These are phyloP conservation scores for Protonemura montana DNA, from an alignment of 2,888 invertebrate species.

Conservation along the genomic window DNA sequence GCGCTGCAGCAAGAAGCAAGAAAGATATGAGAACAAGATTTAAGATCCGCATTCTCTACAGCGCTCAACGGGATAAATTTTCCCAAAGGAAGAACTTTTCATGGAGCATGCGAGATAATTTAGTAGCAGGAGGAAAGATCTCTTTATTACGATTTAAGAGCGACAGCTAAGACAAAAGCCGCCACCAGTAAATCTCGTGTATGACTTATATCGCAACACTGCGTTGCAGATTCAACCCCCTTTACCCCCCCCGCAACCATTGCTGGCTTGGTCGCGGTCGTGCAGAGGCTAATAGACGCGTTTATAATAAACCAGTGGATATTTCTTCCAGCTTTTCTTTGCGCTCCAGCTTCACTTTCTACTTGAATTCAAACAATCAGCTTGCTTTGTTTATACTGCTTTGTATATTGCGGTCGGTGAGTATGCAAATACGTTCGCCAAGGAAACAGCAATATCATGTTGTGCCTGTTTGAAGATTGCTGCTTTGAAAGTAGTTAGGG, in stretches of 20 bases:
- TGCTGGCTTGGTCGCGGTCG: constrained; percentile 23
- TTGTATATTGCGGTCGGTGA: constrained; percentile 18
- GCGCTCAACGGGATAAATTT: constrained; percentile 50
- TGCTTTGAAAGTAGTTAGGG: too few species aligned
- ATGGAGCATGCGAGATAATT: constrained; percentile 37
- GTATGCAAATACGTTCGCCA: constrained; percentile 1
- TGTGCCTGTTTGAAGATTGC: too few species aligned
- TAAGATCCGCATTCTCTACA: neutral
- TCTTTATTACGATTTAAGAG: constrained; percentile 50
- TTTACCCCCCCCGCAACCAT: constrained; percentile 36
- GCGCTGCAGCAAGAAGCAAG: neutral
- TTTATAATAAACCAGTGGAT: constrained; percentile 33
- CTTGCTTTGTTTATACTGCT: constrained; percentile 22
- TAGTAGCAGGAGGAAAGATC: constrained; percentile 35
- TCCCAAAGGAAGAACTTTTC: constrained; percentile 45
- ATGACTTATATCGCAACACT: constrained; percentile 46
- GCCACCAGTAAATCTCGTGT: constrained; percentile 49
- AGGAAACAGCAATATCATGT: neutral
- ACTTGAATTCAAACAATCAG: constrained; percentile 14
- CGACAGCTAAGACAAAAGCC: constrained; percentile 52
- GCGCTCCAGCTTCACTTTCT: neutral
- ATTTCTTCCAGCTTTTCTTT: constrained; percentile 34
- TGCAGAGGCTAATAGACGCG: constrained; percentile 27
- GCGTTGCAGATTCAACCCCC: too few species aligned
- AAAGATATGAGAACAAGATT: constrained; percentile 26